phyloP scores from a whole-genome alignment of 2,113 vertebrate genomes.

The Setophaga coronata region DNA sequence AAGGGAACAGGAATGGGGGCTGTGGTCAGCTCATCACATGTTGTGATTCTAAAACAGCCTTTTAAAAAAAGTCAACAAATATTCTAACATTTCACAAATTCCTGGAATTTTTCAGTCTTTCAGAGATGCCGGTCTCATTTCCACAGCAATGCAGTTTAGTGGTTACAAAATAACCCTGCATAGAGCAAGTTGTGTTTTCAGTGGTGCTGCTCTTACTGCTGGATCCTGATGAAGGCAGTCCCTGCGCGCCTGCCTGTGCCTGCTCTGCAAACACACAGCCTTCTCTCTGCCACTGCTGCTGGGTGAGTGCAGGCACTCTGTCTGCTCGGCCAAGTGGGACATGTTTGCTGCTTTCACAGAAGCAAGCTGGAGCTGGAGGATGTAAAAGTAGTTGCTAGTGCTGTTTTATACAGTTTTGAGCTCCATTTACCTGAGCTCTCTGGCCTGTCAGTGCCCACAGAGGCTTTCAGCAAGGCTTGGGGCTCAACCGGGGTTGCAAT shows the following conservation, averaged over 20 bases:
- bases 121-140: neutral
- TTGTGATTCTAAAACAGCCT: neutral
- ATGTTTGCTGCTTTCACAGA: neutral
- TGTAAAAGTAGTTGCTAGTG: neutral
- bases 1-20: neutral
- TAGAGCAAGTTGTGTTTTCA: neutral
- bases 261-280: neutral
- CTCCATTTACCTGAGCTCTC: neutral
- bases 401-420: neutral
- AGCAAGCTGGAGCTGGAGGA: neutral
- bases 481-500: neutral
- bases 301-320: neutral
- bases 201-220: neutral
- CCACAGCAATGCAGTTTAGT: neutral
- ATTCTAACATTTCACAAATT: neutral
- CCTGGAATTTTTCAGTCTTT: slow-evolving; percentile 19
- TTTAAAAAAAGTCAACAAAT: neutral
- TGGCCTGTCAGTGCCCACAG: neutral
- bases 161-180: neutral
- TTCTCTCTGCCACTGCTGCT: neutral
- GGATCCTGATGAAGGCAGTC: neutral
- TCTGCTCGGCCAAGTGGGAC: neutral
- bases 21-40: neutral
- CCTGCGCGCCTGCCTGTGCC: neutral
- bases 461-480: neutral